A percentile compares a stretch with the other conserved stretches of the same genome.
These are phyloP conservation scores for Phthorimaea operculella DNA, from an alignment of 1,140 invertebrate genomes.

Conservation along the genomic window DNA sequence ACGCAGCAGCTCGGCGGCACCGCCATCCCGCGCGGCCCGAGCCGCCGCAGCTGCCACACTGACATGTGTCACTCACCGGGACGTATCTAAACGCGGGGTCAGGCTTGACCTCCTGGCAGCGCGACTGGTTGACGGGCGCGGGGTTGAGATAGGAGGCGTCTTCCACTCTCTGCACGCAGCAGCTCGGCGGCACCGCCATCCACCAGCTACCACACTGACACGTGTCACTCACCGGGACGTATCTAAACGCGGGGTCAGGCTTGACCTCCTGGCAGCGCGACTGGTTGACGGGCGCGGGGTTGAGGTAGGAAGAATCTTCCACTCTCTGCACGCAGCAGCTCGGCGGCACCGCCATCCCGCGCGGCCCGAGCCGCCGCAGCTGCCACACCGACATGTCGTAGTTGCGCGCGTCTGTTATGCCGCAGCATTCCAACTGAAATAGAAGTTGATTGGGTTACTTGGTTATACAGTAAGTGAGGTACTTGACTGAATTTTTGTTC, in stretches of 20 bases:
- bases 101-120: conserved; percentile 77
- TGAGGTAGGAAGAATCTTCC: conserved; percentile 74
- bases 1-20: conserved; percentile 85
- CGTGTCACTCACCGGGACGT: conserved; percentile 68
- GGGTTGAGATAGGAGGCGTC: conserved; percentile 79
- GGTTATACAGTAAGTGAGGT: too few relatives aligned
- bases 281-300: conserved; percentile 79
- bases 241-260: conserved; percentile 69
- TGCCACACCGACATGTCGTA: conserved; percentile 86
- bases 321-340: conserved; percentile 80
- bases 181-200: conserved; percentile 80
- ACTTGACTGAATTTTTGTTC: too few relatives aligned
- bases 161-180: conserved; percentile 75
- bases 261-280: conserved; percentile 77
- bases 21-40: conserved; percentile 75
- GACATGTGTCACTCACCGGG: conserved; percentile 76
- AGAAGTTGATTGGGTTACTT: not conserved
- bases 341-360: conserved; percentile 78
- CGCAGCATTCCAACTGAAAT: conserved; percentile 85
- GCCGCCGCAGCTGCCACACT: conserved; percentile 79
- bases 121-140: conserved; percentile 74
- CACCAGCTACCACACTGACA: too few relatives aligned
- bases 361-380: conserved; percentile 76
- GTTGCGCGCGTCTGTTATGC: conserved; percentile 80
- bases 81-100: conserved; percentile 72